A percentile compares a stretch with the other conserved stretches of the same genome.
Evolutionary conservation across 1,140 invertebrate species (phyloP).

Genomic region (Chlorops oryzae): DNA sequence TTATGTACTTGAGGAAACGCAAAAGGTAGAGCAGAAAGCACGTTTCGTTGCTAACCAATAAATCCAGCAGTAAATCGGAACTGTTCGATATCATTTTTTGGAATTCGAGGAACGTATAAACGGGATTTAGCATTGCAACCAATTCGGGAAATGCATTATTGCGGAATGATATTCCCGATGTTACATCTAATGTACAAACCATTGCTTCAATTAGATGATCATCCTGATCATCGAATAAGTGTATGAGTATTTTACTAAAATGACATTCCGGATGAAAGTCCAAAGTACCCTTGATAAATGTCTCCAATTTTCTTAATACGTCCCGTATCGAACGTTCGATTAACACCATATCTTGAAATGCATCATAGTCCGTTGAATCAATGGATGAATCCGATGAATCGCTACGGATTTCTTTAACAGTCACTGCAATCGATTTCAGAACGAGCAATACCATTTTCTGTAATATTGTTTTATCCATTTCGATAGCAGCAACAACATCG

Average conservation of each 20-base stretch:
- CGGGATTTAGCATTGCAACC: slow-evolving; percentile 72
- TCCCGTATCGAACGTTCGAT: slow-evolving; percentile 79
- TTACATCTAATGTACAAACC: slow-evolving; percentile 84
- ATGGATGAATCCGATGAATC: slow-evolving; percentile 77
- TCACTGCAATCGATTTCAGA: slow-evolving; percentile 81
- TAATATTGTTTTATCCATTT: slow-evolving; percentile 64
- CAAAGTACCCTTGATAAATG: slow-evolving; percentile 71
- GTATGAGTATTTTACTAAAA: slow-evolving; percentile 80
- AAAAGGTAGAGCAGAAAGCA: slow-evolving; percentile 83
- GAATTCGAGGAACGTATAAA: slow-evolving; percentile 77
- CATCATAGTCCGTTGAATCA: slow-evolving; percentile 73
- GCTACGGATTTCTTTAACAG: slow-evolving; percentile 80
- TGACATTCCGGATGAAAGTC: slow-evolving; percentile 82
- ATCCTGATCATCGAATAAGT: slow-evolving; percentile 83
- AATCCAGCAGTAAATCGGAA: slow-evolving; percentile 74
- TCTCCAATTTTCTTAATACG: slow-evolving; percentile 72
- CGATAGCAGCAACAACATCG: slow-evolving; percentile 18
- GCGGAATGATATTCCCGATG: slow-evolving; percentile 73
- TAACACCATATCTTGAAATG: slow-evolving; percentile 82
- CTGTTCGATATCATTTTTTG: slow-evolving; percentile 76
- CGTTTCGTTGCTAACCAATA: slow-evolving; percentile 85
- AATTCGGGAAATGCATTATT: slow-evolving; percentile 71
- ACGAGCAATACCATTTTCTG: slow-evolving; percentile 80
- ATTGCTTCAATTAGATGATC: slow-evolving; percentile 87
- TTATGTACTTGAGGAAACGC: slow-evolving; percentile 77